These are phyloP conservation scores for Hartigia nigra DNA, from an alignment of 2,888 invertebrate genomes.

Conservation along the genomic window DNA sequence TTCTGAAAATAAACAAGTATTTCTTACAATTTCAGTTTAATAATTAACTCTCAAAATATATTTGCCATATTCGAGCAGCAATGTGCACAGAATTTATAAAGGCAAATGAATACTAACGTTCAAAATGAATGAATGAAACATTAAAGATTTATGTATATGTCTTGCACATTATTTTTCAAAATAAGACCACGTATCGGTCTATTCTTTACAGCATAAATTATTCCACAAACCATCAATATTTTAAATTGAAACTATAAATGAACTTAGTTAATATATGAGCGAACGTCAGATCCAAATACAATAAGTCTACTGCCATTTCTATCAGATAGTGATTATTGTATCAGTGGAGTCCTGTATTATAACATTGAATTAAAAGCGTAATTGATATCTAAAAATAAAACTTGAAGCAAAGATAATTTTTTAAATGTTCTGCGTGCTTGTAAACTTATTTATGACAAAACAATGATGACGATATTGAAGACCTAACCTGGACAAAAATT, in stretches of 20 bases:
- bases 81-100: neutral
- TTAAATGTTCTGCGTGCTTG: neutral
- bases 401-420: neutral
- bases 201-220: neutral
- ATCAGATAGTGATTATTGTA: neutral
- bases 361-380: neutral
- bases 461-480: neutral
- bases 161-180: neutral
- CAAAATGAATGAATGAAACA: neutral
- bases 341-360: neutral
- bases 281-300: neutral
- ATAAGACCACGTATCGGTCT: neutral
- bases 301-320: neutral
- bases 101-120: neutral
- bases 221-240: neutral
- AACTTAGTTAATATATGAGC: neutral
- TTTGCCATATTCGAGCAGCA: neutral
- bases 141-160: neutral
- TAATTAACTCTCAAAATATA: neutral
- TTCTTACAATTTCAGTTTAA: neutral
- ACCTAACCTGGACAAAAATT: neutral
- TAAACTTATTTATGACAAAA: neutral
- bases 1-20: neutral
- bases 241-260: too few relatives aligned
- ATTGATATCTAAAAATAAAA: neutral